Percentiles rank a stretch among this genome's conserved stretches.
Conservation (phyloP, 2,888 invertebrate genomes). For the Cataglyphis albicans region DNA sequence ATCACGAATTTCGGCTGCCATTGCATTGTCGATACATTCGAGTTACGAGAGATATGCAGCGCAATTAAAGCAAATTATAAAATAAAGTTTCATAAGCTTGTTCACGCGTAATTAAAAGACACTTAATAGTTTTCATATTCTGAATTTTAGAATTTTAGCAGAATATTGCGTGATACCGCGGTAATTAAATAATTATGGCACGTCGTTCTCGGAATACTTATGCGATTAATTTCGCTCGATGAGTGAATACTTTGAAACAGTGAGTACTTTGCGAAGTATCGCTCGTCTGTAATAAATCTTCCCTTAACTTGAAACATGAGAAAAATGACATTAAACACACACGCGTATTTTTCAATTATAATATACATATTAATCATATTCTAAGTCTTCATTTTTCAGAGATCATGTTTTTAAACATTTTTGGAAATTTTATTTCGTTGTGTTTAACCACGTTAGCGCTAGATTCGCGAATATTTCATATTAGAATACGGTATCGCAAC, state of each 20-base stretch:
- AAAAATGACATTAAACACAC: neutral
- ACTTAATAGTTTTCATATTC: neutral
- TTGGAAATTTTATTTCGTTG: neutral
- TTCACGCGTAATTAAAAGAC: conserved; percentile 30
- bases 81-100: conserved; percentile 7
- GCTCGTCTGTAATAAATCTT: neutral
- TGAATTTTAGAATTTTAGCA: conserved; percentile 7
- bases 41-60: neutral
- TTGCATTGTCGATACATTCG: neutral
- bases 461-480: neutral
- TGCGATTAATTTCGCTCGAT: neutral
- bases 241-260: neutral
- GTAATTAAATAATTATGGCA: neutral
- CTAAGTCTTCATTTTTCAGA: neutral
- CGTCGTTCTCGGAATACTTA: neutral
- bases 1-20: neutral
- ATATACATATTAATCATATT: neutral
- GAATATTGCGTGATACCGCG: neutral
- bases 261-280: neutral
- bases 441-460: neutral
- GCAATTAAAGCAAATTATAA: conserved; percentile 6
- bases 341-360: neutral
- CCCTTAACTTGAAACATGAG: neutral
- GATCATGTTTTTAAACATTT: neutral
- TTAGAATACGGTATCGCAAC: neutral